Evolutionary conservation across 2,113 vertebrate species (phyloP).

Genomic region (Mesitornis unicolor): DNA sequence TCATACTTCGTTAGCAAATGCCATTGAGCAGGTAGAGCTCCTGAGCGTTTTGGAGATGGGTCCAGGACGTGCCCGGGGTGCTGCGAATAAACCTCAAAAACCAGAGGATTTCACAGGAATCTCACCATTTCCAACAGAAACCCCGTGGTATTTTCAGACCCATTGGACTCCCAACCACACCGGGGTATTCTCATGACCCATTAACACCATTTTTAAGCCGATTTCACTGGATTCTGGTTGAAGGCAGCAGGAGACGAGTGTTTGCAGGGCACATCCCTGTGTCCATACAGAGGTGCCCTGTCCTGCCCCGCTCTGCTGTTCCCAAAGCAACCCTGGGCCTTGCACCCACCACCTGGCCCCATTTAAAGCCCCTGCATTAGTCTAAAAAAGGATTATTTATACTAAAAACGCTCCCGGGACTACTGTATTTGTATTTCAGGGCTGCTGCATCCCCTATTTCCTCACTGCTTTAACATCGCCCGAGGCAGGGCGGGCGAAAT

Average conservation of each 20-base stretch:
- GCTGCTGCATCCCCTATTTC: slow-evolving; percentile 68
- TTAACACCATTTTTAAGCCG: background rate
- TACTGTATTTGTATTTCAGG: slow-evolving; percentile 63
- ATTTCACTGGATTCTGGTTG: background rate
- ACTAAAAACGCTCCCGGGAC: slow-evolving; percentile 67
- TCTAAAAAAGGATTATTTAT: slow-evolving; percentile 75
- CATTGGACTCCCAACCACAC: background rate
- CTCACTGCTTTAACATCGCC: slow-evolving; percentile 70
- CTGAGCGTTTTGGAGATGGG: background rate
- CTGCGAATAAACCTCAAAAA: background rate
- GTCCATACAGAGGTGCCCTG: background rate
- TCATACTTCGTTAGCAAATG: rapidly evolving
- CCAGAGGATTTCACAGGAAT: rapidly evolving
- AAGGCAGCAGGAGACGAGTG: background rate
- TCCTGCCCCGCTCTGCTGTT: background rate
- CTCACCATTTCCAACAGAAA: background rate
- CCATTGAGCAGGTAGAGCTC: rapidly evolving
- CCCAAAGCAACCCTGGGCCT: background rate
- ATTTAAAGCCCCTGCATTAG: slow-evolving; percentile 62
- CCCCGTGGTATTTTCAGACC: rapidly evolving
- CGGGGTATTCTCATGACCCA: background rate
- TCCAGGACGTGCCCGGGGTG: too few relatives aligned
- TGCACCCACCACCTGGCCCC: slow-evolving; percentile 68
- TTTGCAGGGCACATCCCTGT: background rate
- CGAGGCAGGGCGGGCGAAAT: slow-evolving; percentile 71